Evolutionary conservation across 2,797 vertebrate species (phyloP).

Genomic region (Oryzias sinensis): DNA sequence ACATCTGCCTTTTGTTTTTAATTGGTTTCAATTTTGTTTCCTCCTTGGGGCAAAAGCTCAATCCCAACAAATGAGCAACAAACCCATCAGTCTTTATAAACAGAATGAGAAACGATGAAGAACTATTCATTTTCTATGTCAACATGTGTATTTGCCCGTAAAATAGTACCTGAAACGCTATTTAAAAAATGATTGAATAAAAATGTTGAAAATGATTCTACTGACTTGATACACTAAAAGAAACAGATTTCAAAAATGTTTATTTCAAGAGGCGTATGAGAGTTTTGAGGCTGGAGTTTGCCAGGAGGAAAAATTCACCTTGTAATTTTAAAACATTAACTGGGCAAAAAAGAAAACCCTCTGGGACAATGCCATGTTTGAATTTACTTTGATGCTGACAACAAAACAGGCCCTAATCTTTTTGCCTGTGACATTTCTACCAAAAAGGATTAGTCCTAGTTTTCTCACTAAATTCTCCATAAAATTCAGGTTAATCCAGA

Average conservation of each 20-base stretch:
- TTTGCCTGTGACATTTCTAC: conserved; percentile 77
- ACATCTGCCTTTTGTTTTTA: not conserved
- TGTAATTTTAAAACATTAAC: conserved; percentile 27
- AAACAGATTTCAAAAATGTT: no score
- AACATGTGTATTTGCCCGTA: not conserved
- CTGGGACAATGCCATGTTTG: conserved; percentile 39
- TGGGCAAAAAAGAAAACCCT: conserved; percentile 32
- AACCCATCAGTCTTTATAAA: not conserved
- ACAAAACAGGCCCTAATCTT: conserved; percentile 66
- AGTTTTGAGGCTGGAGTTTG: conserved; percentile 26
- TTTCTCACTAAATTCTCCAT: conserved; percentile 57
- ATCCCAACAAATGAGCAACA: not conserved
- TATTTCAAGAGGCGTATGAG: conserved; percentile 7
- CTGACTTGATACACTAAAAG: no score
- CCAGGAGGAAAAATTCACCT: conserved; percentile 53
- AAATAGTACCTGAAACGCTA: no score
- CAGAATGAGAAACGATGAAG: not conserved
- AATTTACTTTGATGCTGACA: conserved; percentile 54
- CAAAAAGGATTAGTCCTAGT: conserved; percentile 75
- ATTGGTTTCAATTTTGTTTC: not conserved
- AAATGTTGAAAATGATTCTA: no score
- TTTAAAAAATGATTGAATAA: no score
- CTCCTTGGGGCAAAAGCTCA: not conserved
- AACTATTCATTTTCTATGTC: no score
- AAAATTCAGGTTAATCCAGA: conserved; percentile 57